Evolutionary conservation across 2,113 vertebrate genomes (phyloP).

Genomic region (Oreotrochilus melanogaster): DNA sequence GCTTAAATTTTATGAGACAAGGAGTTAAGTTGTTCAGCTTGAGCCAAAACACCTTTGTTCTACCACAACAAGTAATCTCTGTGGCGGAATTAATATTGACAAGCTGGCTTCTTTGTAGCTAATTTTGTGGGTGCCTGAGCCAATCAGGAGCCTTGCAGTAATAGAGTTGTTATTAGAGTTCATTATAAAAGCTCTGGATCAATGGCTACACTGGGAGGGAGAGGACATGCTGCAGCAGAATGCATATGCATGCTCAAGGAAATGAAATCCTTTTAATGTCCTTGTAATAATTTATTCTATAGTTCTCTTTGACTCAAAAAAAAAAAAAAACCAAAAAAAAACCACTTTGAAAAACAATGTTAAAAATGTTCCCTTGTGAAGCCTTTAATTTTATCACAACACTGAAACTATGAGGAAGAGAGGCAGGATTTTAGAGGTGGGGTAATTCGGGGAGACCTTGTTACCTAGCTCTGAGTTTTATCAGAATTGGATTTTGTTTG

Average conservation of each 20-base stretch:
- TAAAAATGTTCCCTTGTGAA: not conserved
- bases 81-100: slow-evolving; percentile 89
- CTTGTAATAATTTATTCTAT: slow-evolving; percentile 70
- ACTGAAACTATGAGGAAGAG: not conserved
- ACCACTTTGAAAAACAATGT: slow-evolving; percentile 30
- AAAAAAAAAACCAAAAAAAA: not conserved
- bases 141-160: slow-evolving; percentile 85
- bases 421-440: not conserved
- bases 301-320: slow-evolving; percentile 23
- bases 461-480: not conserved
- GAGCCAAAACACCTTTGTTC: slow-evolving; percentile 91
- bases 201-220: slow-evolving; percentile 86
- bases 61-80: slow-evolving; percentile 88
- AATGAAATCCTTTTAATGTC: slow-evolving; percentile 77
- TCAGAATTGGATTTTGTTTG: not conserved
- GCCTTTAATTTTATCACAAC: slow-evolving; percentile 11
- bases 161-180: slow-evolving; percentile 94
- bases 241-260: slow-evolving; percentile 77
- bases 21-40: slow-evolving; percentile 85
- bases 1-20: slow-evolving; percentile 91
- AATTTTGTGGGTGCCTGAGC: slow-evolving; percentile 89
- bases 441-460: not conserved
- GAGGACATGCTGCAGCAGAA: slow-evolving; percentile 75
- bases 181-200: slow-evolving; percentile 89
- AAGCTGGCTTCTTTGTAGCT: slow-evolving; percentile 88